Percentiles rank a stretch among this genome's conserved stretches.
Conservation (phyloP, 1,140 invertebrate genomes). For the Halesus radiatus region DNA sequence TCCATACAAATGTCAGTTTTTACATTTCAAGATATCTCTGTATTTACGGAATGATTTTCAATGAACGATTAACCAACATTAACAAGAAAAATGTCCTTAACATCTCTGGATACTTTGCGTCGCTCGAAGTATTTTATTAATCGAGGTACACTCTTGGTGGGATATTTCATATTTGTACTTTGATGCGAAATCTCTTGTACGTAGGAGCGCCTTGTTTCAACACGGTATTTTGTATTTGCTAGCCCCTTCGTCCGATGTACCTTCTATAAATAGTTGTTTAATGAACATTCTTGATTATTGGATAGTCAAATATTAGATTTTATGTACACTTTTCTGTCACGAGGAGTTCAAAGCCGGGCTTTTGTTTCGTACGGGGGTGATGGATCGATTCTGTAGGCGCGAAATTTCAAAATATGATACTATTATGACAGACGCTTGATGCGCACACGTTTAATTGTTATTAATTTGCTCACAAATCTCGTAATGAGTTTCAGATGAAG, state of each 20-base stretch:
- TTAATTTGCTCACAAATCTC: no score
- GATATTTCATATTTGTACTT: constrained; percentile 41
- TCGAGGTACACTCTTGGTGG: constrained; percentile 35
- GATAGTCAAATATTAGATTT: constrained; percentile 3
- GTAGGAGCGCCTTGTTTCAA: constrained; percentile 2
- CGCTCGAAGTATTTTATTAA: constrained; percentile 22
- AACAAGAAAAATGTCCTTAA: constrained; percentile 37
- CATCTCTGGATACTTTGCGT: constrained; percentile 40
- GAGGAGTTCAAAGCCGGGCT: not conserved
- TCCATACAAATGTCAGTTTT: constrained; percentile 34
- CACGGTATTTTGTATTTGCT: constrained; percentile 13
- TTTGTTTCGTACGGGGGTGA: not conserved
- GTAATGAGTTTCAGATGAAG: no score
- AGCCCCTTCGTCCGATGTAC: constrained; percentile 5
- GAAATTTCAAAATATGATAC: constrained; percentile 9
- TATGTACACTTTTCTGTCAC: constrained; percentile 29
- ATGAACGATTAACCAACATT: constrained; percentile 46
- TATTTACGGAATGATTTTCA: constrained; percentile 48
- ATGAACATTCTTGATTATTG: not conserved
- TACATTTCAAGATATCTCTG: constrained; percentile 39
- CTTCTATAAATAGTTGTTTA: constrained; percentile 29
- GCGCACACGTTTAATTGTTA: constrained; percentile 41
- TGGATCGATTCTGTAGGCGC: constrained; percentile 36
- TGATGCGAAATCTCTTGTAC: not conserved
- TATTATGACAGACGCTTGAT: constrained; percentile 29